Percentiles rank a stretch among this genome's conserved stretches.
These are phyloP conservation scores for Andrena haemorrhoa DNA, from an alignment of 2,888 invertebrate genomes.

Conservation along the genomic window DNA sequence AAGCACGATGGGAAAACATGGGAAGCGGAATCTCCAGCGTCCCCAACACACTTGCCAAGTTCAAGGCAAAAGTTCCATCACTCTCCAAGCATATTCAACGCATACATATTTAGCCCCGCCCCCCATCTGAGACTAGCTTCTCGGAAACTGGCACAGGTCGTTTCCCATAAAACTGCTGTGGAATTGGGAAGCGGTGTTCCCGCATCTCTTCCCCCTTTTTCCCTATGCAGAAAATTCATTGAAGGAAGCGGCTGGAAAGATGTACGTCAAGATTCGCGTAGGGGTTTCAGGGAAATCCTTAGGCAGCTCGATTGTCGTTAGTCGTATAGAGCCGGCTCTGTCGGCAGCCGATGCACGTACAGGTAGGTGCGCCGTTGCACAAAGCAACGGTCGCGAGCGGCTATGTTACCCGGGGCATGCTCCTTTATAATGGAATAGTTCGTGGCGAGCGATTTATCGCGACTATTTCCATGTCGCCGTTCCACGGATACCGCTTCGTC, in stretches of 20 bases:
- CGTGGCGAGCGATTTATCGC: slow-evolving; percentile 83
- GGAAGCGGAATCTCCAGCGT: background rate
- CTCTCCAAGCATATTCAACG: slow-evolving; percentile 42
- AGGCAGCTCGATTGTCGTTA: slow-evolving; percentile 69
- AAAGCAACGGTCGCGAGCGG: slow-evolving; percentile 77
- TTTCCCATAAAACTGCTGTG: slow-evolving; percentile 45
- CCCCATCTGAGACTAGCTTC: slow-evolving; percentile 10
- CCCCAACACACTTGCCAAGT: background rate
- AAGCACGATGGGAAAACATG: background rate
- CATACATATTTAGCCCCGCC: slow-evolving; percentile 35
- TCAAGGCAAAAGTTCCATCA: background rate
- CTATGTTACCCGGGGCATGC: slow-evolving; percentile 77
- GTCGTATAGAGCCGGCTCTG: slow-evolving; percentile 58
- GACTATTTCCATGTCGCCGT: slow-evolving; percentile 82
- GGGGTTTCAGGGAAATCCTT: slow-evolving; percentile 66
- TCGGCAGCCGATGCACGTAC: slow-evolving; percentile 70
- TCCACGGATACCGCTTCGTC: slow-evolving; percentile 68
- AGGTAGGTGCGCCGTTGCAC: slow-evolving; percentile 72
- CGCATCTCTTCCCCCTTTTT: background rate
- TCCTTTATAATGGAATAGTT: slow-evolving; percentile 83
- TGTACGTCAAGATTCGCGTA: slow-evolving; percentile 63
- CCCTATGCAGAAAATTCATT: slow-evolving; percentile 52
- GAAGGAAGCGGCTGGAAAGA: slow-evolving; percentile 56
- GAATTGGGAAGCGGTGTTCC: slow-evolving; percentile 59
- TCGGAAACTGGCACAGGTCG: slow-evolving; percentile 23